These are phyloP conservation scores for Columba livia DNA, from an alignment of 2,113 vertebrate genomes.

Conservation along the genomic window DNA sequence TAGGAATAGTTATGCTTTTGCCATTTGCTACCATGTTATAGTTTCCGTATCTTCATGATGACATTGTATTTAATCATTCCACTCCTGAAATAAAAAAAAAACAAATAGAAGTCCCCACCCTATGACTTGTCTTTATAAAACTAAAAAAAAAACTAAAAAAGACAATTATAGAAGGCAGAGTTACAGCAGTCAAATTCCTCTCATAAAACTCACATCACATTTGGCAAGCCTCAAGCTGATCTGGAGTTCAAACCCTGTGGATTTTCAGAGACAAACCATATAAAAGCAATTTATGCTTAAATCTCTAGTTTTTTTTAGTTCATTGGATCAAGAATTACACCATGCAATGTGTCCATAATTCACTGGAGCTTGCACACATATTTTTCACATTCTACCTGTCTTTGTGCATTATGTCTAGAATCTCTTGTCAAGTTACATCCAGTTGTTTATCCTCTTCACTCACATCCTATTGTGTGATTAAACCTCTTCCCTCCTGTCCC, in stretches of 20 bases:
- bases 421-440: not conserved
- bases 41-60: not conserved
- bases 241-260: not conserved
- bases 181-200: not conserved
- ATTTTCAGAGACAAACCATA: not conserved
- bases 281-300: not conserved
- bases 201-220: not conserved
- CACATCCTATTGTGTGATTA: not conserved
- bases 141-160: not conserved
- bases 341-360: not conserved
- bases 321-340: not conserved
- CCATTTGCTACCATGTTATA: not conserved
- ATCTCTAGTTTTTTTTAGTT: not conserved
- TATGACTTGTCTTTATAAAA: not conserved
- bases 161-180: not conserved
- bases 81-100: not conserved
- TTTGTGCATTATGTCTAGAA: not conserved
- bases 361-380: not conserved
- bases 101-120: not conserved
- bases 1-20: not conserved
- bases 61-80: accelerated
- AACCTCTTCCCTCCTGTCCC: not conserved
- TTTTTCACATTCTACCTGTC: not conserved
- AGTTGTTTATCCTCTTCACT: not conserved
- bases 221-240: not conserved